These are phyloP conservation scores for Netelia fuscicornis DNA, from an alignment of 2,888 invertebrate genomes.

Conservation along the genomic window DNA sequence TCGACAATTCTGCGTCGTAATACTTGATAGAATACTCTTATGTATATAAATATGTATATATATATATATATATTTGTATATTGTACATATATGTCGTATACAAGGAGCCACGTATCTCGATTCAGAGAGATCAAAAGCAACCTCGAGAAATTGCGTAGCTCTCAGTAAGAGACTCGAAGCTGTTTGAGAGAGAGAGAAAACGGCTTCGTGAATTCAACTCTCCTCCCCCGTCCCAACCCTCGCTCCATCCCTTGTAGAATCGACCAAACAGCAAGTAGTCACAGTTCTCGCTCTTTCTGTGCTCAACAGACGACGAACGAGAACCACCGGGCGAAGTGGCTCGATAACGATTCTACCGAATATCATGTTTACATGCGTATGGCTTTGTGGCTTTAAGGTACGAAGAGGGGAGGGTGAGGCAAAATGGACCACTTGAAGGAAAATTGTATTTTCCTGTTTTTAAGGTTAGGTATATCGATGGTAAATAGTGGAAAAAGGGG, in stretches of 20 bases:
- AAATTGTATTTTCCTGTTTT: no score
- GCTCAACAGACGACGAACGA: conserved; percentile 24
- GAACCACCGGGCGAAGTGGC: conserved; percentile 45
- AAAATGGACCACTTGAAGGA: no score
- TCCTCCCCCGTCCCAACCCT: no score
- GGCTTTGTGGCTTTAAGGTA: neutral
- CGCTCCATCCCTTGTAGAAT: no score
- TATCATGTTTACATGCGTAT: conserved; percentile 50
- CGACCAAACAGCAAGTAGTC: conserved; percentile 37
- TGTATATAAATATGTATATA: neutral
- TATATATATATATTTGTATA: neutral
- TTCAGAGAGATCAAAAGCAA: conserved; percentile 62
- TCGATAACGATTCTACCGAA: conserved; percentile 59
- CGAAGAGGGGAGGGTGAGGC: no score
- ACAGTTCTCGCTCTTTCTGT: conserved; percentile 30
- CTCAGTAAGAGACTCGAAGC: conserved; percentile 29
- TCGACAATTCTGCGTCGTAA: neutral
- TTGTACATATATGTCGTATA: neutral
- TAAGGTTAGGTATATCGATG: no score
- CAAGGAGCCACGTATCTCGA: conserved; percentile 46
- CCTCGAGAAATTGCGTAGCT: conserved; percentile 22
- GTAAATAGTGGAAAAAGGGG: no score
- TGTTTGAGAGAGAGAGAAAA: conserved; percentile 20
- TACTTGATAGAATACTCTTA: neutral
- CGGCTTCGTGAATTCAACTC: conserved; percentile 20